phyloP scores from a whole-genome alignment of 1,140 invertebrate species.

The Apis cerana region DNA sequence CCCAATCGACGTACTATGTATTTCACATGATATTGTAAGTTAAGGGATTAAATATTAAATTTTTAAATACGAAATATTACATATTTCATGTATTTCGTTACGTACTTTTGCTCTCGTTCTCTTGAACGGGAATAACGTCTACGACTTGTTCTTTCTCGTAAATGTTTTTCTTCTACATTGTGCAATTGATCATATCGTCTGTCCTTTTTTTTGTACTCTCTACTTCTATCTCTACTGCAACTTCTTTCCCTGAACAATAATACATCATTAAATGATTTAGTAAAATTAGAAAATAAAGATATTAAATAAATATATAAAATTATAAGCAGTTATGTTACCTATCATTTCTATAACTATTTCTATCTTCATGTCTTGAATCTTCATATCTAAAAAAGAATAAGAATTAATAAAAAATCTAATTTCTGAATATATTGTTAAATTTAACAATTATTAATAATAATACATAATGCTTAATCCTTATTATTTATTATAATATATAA shows the following conservation, averaged over 20 bases:
- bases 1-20: too few relatives aligned
- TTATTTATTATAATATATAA: too few relatives aligned
- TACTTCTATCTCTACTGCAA: constrained; percentile 18
- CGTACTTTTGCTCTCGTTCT: constrained; percentile 47
- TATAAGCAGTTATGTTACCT: constrained; percentile 28
- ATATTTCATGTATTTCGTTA: background rate
- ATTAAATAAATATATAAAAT: background rate
- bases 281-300: background rate
- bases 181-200: background rate
- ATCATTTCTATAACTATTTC: constrained; percentile 14
- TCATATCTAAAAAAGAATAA: constrained; percentile 27
- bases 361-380: constrained; percentile 6
- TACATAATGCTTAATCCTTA: too few relatives aligned
- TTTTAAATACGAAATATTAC: background rate
- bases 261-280: constrained; percentile 1
- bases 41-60: too few relatives aligned
- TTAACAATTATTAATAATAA: background rate
- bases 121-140: constrained; percentile 45
- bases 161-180: background rate
- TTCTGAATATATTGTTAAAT: constrained; percentile 19
- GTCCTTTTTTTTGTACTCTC: constrained; percentile 20
- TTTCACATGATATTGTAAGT: too few relatives aligned
- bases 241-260: constrained; percentile 8
- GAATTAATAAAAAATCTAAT: background rate
- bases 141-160: constrained; percentile 5